A percentile compares a stretch with the other conserved stretches of the same genome.
These are phyloP conservation scores for Fregata magnificens DNA, from an alignment of 2,113 vertebrate species.

Conservation along the genomic window DNA sequence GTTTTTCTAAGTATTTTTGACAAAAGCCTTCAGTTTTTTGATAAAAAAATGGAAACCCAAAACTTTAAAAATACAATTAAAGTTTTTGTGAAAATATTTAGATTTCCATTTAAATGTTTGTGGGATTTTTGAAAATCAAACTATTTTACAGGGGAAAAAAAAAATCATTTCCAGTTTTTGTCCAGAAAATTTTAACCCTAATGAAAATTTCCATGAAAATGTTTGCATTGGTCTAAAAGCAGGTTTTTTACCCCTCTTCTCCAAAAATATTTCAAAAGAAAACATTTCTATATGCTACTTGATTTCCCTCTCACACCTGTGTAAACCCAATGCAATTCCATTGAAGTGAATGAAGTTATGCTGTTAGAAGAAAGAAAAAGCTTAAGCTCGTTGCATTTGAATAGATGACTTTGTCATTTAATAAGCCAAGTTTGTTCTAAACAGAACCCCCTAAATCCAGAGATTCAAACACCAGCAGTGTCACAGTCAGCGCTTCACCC, in stretches of 20 bases:
- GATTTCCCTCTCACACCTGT: constrained; percentile 61
- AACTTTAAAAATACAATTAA: constrained; percentile 34
- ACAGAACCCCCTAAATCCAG: background rate
- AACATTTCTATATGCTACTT: constrained; percentile 53
- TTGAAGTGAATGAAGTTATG: constrained; percentile 14
- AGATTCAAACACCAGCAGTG: background rate
- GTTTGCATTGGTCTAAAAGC: constrained; percentile 54
- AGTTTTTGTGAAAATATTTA: constrained; percentile 44
- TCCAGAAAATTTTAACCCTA: constrained; percentile 46
- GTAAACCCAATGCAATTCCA: constrained; percentile 53
- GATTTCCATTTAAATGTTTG: constrained; percentile 37
- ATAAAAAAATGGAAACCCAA: background rate
- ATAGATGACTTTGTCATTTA: constrained; percentile 12
- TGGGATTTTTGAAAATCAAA: constrained; percentile 47
- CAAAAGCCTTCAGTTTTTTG: background rate
- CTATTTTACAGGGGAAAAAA: background rate
- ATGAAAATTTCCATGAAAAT: constrained; percentile 57
- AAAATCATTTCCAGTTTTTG: background rate
- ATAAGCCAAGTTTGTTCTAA: background rate
- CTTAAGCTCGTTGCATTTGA: background rate
- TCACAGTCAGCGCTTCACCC: background rate
- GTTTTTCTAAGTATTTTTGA: background rate
- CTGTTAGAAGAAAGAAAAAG: background rate
- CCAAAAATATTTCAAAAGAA: constrained; percentile 54
- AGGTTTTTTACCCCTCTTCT: constrained; percentile 1